Evolutionary conservation across 2,888 invertebrate genomes (phyloP).

Genomic region (Archaeoteleia sp.): DNA sequence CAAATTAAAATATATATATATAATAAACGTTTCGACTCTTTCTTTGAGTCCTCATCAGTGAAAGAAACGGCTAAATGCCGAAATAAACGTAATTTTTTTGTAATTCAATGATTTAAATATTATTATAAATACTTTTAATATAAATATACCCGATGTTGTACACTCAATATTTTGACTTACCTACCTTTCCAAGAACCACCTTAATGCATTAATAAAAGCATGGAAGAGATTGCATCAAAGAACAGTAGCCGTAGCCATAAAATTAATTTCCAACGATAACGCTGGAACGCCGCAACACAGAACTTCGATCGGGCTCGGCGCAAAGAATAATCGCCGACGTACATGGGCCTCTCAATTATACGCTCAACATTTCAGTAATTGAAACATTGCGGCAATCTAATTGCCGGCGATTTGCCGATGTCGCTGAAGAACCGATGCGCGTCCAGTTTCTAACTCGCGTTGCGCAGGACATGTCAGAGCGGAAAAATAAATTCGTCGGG

Average conservation of each 20-base stretch:
- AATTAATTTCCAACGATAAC: conserved; percentile 24
- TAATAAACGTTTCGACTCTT: too few species aligned
- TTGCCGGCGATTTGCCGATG: conserved; percentile 19
- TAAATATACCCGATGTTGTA: too few species aligned
- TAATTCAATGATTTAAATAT: too few species aligned
- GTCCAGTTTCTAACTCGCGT: conserved; percentile 20
- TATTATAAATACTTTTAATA: too few species aligned
- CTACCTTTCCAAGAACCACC: too few species aligned
- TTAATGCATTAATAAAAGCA: too few species aligned
- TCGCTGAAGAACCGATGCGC: conserved; percentile 25
- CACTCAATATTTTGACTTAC: too few species aligned
- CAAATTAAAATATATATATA: too few species aligned
- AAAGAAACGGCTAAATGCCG: too few species aligned
- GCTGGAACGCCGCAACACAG: conserved; percentile 17
- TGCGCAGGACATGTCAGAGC: conserved; percentile 20
- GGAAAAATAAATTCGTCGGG: conserved; percentile 18
- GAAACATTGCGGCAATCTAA: conserved; percentile 42
- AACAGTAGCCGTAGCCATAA: conserved; percentile 26
- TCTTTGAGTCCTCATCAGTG: too few species aligned
- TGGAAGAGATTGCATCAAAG: too few species aligned
- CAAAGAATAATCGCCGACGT: conserved; percentile 17
- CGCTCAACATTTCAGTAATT: conserved; percentile 28
- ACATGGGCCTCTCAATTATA: conserved; percentile 15
- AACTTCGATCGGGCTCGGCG: neutral
- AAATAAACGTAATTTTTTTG: too few species aligned